A percentile compares a stretch with the other conserved stretches of the same genome.
These are phyloP conservation scores for Chloroceryle inda DNA, from an alignment of 2,797 vertebrate genomes.

Conservation along the genomic window DNA sequence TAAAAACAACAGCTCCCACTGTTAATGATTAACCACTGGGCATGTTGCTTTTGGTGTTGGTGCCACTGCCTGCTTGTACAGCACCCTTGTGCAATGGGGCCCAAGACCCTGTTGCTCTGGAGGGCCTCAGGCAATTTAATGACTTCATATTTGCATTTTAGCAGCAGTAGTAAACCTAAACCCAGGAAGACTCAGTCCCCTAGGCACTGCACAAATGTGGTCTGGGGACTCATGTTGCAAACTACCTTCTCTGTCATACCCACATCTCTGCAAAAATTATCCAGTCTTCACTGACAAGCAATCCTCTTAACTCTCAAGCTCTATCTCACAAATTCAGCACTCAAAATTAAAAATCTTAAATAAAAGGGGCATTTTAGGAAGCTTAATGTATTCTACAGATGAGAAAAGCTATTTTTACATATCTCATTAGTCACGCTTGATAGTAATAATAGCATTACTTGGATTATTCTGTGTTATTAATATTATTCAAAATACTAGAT, in stretches of 20 bases:
- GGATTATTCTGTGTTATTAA: slow-evolving; percentile 45
- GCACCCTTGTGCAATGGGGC: neutral
- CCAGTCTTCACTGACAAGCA: neutral
- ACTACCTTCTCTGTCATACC: neutral
- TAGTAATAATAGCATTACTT: slow-evolving; percentile 37
- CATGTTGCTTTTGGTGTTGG: accelerated
- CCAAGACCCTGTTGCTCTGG: neutral
- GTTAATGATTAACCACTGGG: accelerated
- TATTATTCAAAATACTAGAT: slow-evolving; percentile 49
- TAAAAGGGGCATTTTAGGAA: slow-evolving; percentile 48
- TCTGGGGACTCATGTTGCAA: neutral
- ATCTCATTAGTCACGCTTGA: slow-evolving; percentile 67
- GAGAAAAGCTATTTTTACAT: slow-evolving; percentile 17
- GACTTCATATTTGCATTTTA: neutral
- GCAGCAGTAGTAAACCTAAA: neutral
- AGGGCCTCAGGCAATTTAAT: neutral
- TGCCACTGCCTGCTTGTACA: neutral
- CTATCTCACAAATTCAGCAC: neutral
- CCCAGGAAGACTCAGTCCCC: neutral
- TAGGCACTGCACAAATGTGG: neutral
- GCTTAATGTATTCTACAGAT: slow-evolving; percentile 41
- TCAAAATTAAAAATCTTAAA: slow-evolving; percentile 52
- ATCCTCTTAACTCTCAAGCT: slow-evolving; percentile 26
- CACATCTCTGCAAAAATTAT: neutral
- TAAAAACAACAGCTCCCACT: accelerated